A percentile compares a stretch with the other conserved stretches of the same genome.
phyloP scores from a whole-genome alignment of 2,113 vertebrate species.

The Campylomormyrus numenius region DNA sequence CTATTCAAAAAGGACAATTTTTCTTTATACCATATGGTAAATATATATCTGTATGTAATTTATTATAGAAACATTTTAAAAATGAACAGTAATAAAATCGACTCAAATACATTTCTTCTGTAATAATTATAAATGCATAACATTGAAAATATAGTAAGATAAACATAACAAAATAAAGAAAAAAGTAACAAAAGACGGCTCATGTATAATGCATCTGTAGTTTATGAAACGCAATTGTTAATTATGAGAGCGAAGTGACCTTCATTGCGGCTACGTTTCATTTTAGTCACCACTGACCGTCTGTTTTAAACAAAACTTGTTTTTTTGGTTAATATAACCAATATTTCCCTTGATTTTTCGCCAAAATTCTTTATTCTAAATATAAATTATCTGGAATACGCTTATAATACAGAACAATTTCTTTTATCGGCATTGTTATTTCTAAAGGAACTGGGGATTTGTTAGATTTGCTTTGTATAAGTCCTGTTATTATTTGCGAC shows the following conservation, averaged over 20 bases:
- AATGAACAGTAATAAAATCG: not conserved
- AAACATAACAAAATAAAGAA: not conserved
- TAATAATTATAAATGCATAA: not conserved
- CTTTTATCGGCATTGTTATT: not conserved
- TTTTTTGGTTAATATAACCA: conserved; percentile 1
- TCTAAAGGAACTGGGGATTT: not conserved
- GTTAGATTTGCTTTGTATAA: not conserved
- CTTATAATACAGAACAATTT: not conserved
- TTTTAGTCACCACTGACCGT: not conserved
- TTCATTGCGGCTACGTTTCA: not conserved
- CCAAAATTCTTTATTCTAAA: conserved; percentile 18
- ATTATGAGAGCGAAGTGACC: not conserved
- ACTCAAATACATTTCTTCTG: not conserved
- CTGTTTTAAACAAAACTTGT: conserved; percentile 23
- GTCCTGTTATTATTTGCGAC: not conserved
- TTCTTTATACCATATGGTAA: not conserved
- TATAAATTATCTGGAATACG: not conserved
- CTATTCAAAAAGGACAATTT: not conserved
- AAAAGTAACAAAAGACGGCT: not conserved
- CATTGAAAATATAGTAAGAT: not conserved
- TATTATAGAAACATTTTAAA: not conserved
- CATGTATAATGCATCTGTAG: not conserved
- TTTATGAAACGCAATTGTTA: not conserved
- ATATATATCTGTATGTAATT: not conserved
- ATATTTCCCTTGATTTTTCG: conserved; percentile 7